phyloP scores from a whole-genome alignment of 2,888 invertebrate genomes.

The Ormyrus pomaceus region DNA sequence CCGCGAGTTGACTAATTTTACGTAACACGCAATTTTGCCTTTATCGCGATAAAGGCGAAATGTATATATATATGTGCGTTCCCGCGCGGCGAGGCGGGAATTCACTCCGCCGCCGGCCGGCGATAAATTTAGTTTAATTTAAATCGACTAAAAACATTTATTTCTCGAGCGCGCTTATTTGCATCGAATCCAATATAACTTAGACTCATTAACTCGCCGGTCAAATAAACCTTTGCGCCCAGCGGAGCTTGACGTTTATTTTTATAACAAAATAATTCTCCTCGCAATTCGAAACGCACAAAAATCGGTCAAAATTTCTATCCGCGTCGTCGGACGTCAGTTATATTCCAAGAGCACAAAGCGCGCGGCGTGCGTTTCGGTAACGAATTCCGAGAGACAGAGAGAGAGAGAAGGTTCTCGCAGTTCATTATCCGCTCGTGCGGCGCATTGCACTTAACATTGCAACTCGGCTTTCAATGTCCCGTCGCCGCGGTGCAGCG shows the following conservation, averaged over 20 bases:
- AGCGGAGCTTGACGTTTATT: background rate
- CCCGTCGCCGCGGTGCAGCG: background rate
- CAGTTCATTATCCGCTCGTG: background rate
- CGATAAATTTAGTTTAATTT: conserved; percentile 21
- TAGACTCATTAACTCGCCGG: background rate
- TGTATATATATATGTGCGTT: background rate
- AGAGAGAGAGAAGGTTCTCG: conserved; percentile 10
- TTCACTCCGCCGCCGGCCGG: background rate
- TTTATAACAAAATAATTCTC: too few species aligned
- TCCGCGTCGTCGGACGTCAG: too few species aligned
- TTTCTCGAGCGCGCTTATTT: background rate
- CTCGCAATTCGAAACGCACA: too few species aligned
- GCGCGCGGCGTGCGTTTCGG: background rate
- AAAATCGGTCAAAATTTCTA: too few species aligned
- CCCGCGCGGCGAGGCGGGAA: background rate
- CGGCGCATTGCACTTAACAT: conserved; percentile 28
- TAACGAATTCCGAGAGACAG: conserved; percentile 6
- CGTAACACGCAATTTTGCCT: conserved; percentile 23
- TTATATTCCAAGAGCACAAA: background rate
- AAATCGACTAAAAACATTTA: background rate
- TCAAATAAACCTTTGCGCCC: background rate
- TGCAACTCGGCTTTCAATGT: conserved; percentile 32
- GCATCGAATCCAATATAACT: conserved; percentile 1
- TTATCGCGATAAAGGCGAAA: conserved; percentile 1
- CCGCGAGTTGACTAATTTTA: conserved; percentile 5